Evolutionary conservation across 2,113 vertebrate species (phyloP).

Genomic region (Channa argus): DNA sequence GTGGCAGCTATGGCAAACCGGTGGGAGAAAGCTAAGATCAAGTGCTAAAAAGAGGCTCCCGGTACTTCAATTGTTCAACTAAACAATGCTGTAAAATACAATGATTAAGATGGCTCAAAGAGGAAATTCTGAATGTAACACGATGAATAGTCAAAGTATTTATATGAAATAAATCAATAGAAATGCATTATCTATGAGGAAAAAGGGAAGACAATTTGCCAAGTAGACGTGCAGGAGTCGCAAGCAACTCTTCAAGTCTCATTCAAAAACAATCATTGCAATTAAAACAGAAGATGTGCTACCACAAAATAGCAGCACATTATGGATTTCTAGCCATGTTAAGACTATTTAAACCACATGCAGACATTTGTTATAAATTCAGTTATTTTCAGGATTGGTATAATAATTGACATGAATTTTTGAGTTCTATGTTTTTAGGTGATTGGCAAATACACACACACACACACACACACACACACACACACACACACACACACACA

Average conservation of each 20-base stretch:
- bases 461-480: neutral
- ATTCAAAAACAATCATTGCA: neutral
- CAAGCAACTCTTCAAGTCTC: neutral
- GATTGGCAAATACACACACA: neutral
- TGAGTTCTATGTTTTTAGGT: neutral
- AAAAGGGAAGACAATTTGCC: conserved; percentile 2
- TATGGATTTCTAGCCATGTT: neutral
- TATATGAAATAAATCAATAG: conserved; percentile 32
- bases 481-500: neutral
- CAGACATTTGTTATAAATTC: neutral
- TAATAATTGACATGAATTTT: neutral
- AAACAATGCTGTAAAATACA: conserved; percentile 42
- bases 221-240: neutral
- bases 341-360: too few species aligned
- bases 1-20: conserved; percentile 59
- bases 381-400: neutral
- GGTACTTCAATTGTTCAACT: conserved; percentile 55
- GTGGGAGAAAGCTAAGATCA: conserved; percentile 71
- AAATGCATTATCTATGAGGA: conserved; percentile 33
- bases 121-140: conserved; percentile 39
- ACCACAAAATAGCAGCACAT: neutral
- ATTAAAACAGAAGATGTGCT: neutral
- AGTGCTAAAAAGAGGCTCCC: conserved; percentile 61
- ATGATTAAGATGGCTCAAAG: conserved; percentile 25
- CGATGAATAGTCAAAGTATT: conserved; percentile 38